Percentiles rank a stretch among this genome's conserved stretches.
Evolutionary conservation across 2,113 vertebrate species (phyloP).

Genomic region (Lycaon pictus): DNA sequence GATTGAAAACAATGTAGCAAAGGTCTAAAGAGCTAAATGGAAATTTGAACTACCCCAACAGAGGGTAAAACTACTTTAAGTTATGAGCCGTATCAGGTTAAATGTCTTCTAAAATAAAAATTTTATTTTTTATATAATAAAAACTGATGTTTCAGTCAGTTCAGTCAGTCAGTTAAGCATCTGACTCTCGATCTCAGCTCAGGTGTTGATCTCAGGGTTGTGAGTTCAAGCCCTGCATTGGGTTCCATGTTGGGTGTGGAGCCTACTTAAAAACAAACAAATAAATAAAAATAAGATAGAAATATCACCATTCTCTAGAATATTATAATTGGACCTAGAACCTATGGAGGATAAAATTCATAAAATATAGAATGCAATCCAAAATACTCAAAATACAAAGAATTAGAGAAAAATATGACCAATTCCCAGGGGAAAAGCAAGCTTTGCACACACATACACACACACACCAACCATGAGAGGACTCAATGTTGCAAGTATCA

Average conservation of each 20-base stretch:
- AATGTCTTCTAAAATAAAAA: not conserved
- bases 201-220: too few relatives aligned
- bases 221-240: too few relatives aligned
- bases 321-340: not conserved
- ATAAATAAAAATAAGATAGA: not conserved
- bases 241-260: too few relatives aligned
- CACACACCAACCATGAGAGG: not conserved
- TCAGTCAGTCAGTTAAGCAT: too few relatives aligned
- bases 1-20: not conserved
- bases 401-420: not conserved
- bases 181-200: too few relatives aligned
- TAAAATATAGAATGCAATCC: not conserved
- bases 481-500: not conserved
- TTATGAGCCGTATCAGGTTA: not conserved
- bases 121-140: too few relatives aligned
- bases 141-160: too few relatives aligned
- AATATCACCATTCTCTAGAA: not conserved
- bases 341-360: not conserved
- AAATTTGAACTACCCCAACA: not conserved
- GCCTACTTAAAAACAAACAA: too few relatives aligned
- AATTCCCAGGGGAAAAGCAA: not conserved
- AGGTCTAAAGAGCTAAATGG: not conserved
- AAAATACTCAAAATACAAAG: conserved; percentile 10
- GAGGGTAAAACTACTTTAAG: not conserved
- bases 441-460: not conserved